Evolutionary conservation across 2,797 vertebrate genomes (phyloP).

Genomic region (Coluber constrictor): DNA sequence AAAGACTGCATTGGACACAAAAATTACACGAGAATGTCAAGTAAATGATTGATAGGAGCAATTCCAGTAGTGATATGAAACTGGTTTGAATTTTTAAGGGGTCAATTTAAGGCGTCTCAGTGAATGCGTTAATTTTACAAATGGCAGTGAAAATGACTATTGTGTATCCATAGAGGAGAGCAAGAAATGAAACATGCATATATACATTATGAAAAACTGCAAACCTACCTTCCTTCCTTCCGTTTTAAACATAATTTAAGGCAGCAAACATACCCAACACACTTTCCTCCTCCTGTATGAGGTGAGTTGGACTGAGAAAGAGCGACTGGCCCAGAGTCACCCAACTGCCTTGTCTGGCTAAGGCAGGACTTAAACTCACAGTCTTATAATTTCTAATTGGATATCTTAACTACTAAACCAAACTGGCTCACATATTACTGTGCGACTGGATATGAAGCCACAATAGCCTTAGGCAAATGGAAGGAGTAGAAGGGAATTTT

Average conservation of each 20-base stretch:
- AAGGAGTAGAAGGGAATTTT: not conserved
- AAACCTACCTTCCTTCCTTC: too few relatives aligned
- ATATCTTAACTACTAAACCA: not conserved
- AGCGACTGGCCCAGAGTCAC: too few relatives aligned
- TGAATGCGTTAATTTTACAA: not conserved
- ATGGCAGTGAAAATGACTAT: not conserved
- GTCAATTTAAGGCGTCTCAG: not conserved
- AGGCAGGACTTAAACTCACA: too few relatives aligned
- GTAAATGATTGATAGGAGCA: not conserved
- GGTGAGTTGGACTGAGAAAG: not conserved
- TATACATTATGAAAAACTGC: not conserved
- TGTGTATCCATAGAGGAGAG: not conserved
- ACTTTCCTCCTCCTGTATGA: not conserved
- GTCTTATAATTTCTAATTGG: too few relatives aligned
- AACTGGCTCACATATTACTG: not conserved
- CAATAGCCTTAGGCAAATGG: not conserved
- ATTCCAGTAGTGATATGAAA: not conserved
- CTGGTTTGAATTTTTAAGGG: not conserved
- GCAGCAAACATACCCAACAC: too few relatives aligned
- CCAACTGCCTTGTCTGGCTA: too few relatives aligned
- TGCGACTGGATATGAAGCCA: not conserved
- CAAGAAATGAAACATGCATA: not conserved
- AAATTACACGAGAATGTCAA: not conserved
- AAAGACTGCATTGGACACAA: not conserved
- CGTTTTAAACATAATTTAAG: not conserved